Conservation (phyloP, 2,797 vertebrate species). For the Agapornis canus region DNA sequence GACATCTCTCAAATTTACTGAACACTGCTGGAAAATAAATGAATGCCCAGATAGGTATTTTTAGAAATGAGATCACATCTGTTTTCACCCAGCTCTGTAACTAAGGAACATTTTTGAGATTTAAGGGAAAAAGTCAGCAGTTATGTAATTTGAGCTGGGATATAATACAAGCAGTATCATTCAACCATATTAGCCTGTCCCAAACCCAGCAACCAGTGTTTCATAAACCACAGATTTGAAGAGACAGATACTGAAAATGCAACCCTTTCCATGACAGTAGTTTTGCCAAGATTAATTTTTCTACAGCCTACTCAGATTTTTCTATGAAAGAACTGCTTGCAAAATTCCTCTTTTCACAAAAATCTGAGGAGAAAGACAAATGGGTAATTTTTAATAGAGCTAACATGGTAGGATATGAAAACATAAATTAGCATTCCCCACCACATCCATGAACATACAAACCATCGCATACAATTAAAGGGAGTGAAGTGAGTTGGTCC, state of each 20-base stretch:
- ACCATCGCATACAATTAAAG: slow-evolving; percentile 20
- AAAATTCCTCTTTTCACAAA: not conserved
- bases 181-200: not conserved
- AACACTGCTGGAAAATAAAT: not conserved
- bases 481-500: not conserved
- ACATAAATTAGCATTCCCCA: not conserved
- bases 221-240: not conserved
- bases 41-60: not conserved
- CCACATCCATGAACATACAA: not conserved
- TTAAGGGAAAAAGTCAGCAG: not conserved
- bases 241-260: not conserved
- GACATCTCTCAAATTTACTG: not conserved
- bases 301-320: not conserved
- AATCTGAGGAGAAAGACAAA: not conserved
- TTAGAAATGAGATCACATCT: not conserved
- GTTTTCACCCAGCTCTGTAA: not conserved
- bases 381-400: not conserved
- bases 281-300: not conserved
- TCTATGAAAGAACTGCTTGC: not conserved
- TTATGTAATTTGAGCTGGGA: not conserved
- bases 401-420: not conserved
- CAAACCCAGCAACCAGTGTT: not conserved
- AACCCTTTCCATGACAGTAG: not conserved
- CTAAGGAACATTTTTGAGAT: not conserved
- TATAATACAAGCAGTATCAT: not conserved